Evolutionary conservation across 2,888 invertebrate genomes (phyloP), one percentile per base, ranked within the genome.

Genomic region (Cephalotes varians): DNA sequence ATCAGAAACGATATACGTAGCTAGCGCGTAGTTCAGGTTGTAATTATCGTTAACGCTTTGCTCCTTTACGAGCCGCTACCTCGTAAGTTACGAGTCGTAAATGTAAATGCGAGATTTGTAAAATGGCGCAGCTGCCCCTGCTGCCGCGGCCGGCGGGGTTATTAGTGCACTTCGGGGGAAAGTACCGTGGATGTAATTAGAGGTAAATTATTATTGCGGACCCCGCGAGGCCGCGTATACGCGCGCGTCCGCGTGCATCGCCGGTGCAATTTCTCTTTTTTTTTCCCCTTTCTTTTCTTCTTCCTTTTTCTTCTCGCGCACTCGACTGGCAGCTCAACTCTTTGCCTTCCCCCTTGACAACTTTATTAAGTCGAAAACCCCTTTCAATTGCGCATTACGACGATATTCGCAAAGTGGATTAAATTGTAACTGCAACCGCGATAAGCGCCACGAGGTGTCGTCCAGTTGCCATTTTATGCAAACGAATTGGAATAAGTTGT

Each of bases 101-200:
- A 89, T 88, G 89, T 89, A 89, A 90, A 90, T 87, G 86, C 69
- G 84, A 90, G 89, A 90, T 87, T 90, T 88, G 88, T 87, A 86
- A 90, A 88, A 88, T 81, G 88, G 84, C 84, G 71, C 85, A 86
- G 85, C 85, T 85, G 84, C 82, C 83, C 82, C 74, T 76, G 84
- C 64, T 44, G 67, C 76, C 62, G 60, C 62, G 64, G n/a, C 56
- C 72, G 73, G 6, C 72, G 71, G 79, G 85, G 83, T 89, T 89
- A 89, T 89, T 89, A 85, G 85, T 80, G 85, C 82, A 85, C 77
- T 81, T 82, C 81, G 69, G 64, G 65, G 67, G 31, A 69, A 80
- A 71, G 82, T 80, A 77, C 71, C 67, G 73, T 82, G 82, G 85
- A 85, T 82, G 89, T 80, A 89, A 89, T 89, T 88, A 88, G 87